Conservation (phyloP, 1,140 invertebrate species). For the Caenorhabditis latens region DNA sequence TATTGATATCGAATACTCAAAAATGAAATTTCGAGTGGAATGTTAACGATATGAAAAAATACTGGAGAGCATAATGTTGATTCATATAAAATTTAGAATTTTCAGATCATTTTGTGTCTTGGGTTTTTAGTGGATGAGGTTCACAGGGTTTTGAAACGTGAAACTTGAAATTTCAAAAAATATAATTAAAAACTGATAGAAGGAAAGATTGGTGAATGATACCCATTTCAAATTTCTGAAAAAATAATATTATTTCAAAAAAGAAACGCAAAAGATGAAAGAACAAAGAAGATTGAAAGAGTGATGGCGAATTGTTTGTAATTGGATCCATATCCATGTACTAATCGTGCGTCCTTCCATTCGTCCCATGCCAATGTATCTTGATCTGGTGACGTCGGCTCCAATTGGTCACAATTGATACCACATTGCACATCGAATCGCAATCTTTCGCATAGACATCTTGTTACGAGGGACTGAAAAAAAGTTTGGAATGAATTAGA, state of each 20-base stretch:
- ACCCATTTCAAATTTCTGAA: background rate
- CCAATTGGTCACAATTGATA: slow-evolving; percentile 59
- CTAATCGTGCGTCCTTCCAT: slow-evolving; percentile 53
- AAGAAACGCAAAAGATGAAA: background rate
- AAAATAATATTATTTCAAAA: background rate
- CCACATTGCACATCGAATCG: slow-evolving; percentile 53
- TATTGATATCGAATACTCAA: background rate
- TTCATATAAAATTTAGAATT: no score
- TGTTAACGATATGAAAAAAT: background rate
- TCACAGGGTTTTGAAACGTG: background rate
- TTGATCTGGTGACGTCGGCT: slow-evolving; percentile 57
- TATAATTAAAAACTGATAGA: no score
- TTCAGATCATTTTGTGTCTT: background rate
- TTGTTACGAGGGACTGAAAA: slow-evolving; percentile 60
- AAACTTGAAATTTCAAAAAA: background rate
- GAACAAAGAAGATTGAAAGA: slow-evolving; percentile 10
- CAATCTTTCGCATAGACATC: slow-evolving; percentile 61
- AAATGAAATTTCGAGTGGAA: background rate
- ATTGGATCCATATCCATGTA: slow-evolving; percentile 1
- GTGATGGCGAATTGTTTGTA: background rate
- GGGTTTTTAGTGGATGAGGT: background rate
- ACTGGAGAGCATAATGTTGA: background rate
- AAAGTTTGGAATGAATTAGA: background rate
- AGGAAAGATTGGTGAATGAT: background rate
- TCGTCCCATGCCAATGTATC: slow-evolving; percentile 61